Evolutionary conservation across 2,113 vertebrate genomes (phyloP), one percentile per base, ranked within the genome.

Genomic region (Oxygymnocypris stewartii): DNA sequence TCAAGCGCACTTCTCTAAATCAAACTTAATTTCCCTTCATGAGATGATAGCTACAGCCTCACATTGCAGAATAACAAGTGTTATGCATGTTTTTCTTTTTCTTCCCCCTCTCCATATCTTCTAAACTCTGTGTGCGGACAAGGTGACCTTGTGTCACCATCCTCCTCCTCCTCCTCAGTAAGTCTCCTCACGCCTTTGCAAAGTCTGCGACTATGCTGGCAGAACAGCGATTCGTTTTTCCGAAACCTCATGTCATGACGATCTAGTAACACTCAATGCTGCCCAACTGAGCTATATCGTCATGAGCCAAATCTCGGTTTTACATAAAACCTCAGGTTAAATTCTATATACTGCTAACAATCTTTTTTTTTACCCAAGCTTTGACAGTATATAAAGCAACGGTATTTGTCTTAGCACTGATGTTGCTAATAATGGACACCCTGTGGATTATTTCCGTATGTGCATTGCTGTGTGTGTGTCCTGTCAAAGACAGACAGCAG

Each of bases 401-500:
- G 0, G 51, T 31, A 16, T 77, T 44, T 77, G 4, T 77, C 23
- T 47, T 44, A 35, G 57, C 44, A 51, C 61, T n/a, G 28, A 49
- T 44, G 61, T 35, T 28, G 28, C 42, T 69, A 78, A 67, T 78
- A 69, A 65, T 44, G 73, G 73, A 35, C 10, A 8, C 12, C 71
- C 57, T 77, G 73, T 25, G 14, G 54, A 47, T 28, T 20, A 11
- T 77, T 77, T 14, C 54, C 20, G 5, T 35, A 61, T 84, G 81
- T 71, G 47, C 71, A 18, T 25, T 54, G 35, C 47, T 31, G 54
- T 61, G 59, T 78, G 59, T 78, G 74, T 69, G 42, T 79, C 57
- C 31, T 69, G 40, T 63, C 51, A 78, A 65, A 78, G 57, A 47
- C 59, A 90, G 92, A 90, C 92, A 91, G 89, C 90, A 85, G 92